Conservation (phyloP, 64 coral and sea anemone species). For the Cladopsammia gracilis region DNA sequence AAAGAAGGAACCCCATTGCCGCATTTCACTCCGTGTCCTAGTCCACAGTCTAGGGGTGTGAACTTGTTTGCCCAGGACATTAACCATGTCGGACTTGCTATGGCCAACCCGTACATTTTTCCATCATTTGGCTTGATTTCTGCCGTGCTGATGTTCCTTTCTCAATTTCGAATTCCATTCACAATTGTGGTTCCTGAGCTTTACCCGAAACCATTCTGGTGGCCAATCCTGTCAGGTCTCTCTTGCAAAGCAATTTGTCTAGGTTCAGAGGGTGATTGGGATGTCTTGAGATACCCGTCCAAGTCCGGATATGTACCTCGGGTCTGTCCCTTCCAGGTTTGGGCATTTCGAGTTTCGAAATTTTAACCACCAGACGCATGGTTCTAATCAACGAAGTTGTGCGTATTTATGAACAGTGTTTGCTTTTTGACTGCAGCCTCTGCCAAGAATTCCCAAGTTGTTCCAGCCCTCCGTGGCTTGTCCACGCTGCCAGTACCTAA, state of each 20-base stretch:
- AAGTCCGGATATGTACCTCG: too few species aligned
- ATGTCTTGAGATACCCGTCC: not conserved
- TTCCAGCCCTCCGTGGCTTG: constrained; percentile 9
- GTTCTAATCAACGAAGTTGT: not conserved
- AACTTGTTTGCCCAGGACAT: constrained; percentile 45
- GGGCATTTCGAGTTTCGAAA: not conserved
- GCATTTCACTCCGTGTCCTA: constrained; percentile 23
- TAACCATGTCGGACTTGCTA: not conserved
- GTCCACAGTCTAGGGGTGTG: constrained; percentile 1
- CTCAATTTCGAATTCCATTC: constrained; percentile 27
- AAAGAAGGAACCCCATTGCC: not conserved
- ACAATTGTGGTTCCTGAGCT: constrained; percentile 35
- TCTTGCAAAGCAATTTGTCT: not conserved
- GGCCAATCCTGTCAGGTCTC: not conserved
- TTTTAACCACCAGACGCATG: not conserved
- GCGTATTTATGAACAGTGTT: not conserved
- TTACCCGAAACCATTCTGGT: constrained; percentile 11
- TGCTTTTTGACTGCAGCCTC: not conserved
- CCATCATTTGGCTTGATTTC: constrained; percentile 8
- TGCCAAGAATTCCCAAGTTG: constrained; percentile 4
- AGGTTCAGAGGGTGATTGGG: not conserved
- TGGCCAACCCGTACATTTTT: not conserved
- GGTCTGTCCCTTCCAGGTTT: not conserved
- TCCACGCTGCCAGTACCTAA: not conserved
- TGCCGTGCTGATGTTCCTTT: constrained; percentile 21